These are phyloP conservation scores for Drosophila busckii DNA, from an alignment of 1,140 invertebrate genomes.

Conservation along the genomic window DNA sequence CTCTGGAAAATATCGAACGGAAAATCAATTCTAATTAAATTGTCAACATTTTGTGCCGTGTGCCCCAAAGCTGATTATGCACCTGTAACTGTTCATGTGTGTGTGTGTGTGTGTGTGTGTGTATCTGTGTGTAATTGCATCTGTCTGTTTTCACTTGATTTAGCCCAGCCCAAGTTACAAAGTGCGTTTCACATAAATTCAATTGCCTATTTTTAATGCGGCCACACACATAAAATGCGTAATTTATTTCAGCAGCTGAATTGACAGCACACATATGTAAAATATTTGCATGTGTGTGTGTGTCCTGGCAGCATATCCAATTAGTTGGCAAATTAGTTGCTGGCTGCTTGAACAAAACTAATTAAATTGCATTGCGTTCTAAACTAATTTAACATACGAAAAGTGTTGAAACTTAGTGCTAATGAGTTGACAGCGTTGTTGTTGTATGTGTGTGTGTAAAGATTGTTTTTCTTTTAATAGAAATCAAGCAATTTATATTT, in stretches of 20 bases:
- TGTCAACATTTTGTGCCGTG: constrained; percentile 53
- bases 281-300: constrained; percentile 1
- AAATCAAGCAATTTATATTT: too few species aligned
- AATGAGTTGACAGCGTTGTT: too few species aligned
- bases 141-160: constrained; percentile 54
- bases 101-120: not conserved
- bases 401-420: too few species aligned
- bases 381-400: constrained; percentile 6
- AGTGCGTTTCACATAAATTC: constrained; percentile 43
- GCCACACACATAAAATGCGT: constrained; percentile 30
- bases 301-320: not conserved
- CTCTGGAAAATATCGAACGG: constrained; percentile 73
- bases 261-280: too few species aligned
- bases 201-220: constrained; percentile 55
- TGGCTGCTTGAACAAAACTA: constrained; percentile 2
- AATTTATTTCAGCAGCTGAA: too few species aligned
- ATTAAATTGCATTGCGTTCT: constrained; percentile 24
- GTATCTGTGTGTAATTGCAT: constrained; percentile 49
- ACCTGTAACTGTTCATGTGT: constrained; percentile 19
- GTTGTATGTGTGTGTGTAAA: too few species aligned
- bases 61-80: constrained; percentile 56
- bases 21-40: constrained; percentile 78
- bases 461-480: too few species aligned
- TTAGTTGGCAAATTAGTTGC: constrained; percentile 12
- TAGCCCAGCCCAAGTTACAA: constrained; percentile 44